These are phyloP conservation scores for Aradophagus sp. DNA, from an alignment of 1,140 invertebrate species.

Conservation along the genomic window DNA sequence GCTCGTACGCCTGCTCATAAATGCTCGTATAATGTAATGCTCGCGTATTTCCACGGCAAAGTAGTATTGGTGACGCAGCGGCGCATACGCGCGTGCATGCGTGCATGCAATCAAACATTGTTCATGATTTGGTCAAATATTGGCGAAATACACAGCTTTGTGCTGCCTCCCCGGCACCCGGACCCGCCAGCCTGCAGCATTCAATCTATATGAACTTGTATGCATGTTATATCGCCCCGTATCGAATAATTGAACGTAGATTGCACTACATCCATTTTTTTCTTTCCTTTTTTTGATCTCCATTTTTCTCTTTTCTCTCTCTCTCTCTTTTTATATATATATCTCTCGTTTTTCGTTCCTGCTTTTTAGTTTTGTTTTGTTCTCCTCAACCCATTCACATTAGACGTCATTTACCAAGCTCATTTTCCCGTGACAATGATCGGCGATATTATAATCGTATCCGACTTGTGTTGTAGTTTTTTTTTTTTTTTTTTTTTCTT, in stretches of 20 bases:
- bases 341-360: no score
- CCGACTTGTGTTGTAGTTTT: constrained; percentile 11
- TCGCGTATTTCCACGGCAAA: constrained; percentile 20
- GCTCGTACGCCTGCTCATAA: constrained; percentile 18
- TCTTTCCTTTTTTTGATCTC: no score
- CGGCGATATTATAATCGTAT: constrained; percentile 28
- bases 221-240: constrained; percentile 64
- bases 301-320: no score
- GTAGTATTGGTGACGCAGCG: constrained; percentile 12
- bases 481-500: no score
- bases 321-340: no score
- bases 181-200: constrained; percentile 30
- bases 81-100: constrained; percentile 55
- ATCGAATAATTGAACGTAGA: constrained; percentile 71
- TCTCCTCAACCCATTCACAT: constrained; percentile 34
- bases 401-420: constrained; percentile 41
- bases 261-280: constrained; percentile 59
- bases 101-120: constrained; percentile 74
- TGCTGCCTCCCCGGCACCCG: constrained; percentile 63
- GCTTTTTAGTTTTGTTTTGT: no score
- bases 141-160: constrained; percentile 75
- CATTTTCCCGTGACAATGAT: constrained; percentile 6
- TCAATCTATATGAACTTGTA: constrained; percentile 42
- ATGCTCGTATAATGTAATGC: constrained; percentile 38
- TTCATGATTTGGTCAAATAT: constrained; percentile 77